Evolutionary conservation across 1,140 invertebrate species (phyloP).

Genomic region (Nephila pilipes): DNA sequence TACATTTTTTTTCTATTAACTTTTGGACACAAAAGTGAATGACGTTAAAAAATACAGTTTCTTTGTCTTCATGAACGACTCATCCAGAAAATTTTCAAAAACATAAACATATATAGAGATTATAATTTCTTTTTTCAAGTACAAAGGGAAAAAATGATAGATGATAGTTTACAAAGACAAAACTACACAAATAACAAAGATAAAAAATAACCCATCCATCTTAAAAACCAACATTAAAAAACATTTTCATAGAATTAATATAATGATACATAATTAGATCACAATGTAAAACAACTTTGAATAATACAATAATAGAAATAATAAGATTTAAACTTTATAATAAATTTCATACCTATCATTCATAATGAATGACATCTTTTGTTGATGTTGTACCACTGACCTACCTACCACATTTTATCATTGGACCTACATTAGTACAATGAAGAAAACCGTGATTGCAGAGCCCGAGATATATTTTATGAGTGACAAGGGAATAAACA

Average conservation of each 20-base stretch:
- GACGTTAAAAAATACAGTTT: slow-evolving; percentile 40
- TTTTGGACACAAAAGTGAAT: slow-evolving; percentile 57
- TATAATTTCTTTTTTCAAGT: not conserved
- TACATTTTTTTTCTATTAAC: slow-evolving; percentile 45
- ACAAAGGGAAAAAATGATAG: slow-evolving; percentile 9
- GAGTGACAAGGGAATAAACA: not conserved
- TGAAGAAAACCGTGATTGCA: slow-evolving; percentile 52
- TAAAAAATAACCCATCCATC: slow-evolving; percentile 33
- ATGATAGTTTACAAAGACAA: slow-evolving; percentile 8
- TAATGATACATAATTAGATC: slow-evolving; percentile 30
- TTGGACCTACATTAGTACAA: slow-evolving; percentile 64
- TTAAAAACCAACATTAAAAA: slow-evolving; percentile 19
- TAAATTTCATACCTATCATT: not conserved
- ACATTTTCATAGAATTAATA: slow-evolving; percentile 15
- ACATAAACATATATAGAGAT: not conserved
- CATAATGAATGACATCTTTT: not conserved
- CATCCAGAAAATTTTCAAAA: not conserved
- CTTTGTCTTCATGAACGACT: not conserved
- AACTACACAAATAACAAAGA: slow-evolving; percentile 37
- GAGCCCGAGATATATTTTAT: slow-evolving; percentile 39
- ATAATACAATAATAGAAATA: slow-evolving; percentile 50
- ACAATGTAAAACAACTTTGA: slow-evolving; percentile 9
- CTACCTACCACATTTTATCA: slow-evolving; percentile 69
- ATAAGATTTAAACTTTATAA: slow-evolving; percentile 20
- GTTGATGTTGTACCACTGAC: slow-evolving; percentile 40